Evolutionary conservation across 2,888 invertebrate genomes (phyloP).

Genomic region (Onchidella celtica): DNA sequence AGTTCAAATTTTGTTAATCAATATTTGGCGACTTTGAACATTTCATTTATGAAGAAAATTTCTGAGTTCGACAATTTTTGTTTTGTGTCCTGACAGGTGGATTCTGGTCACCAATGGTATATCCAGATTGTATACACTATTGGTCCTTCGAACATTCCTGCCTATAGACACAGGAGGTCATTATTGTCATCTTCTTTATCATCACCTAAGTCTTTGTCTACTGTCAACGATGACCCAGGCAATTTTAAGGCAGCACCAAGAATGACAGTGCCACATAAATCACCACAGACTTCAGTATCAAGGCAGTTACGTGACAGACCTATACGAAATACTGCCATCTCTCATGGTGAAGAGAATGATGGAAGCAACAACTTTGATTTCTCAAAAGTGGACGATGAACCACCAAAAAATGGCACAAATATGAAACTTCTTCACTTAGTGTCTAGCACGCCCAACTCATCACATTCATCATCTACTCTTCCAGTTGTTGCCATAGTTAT

Average conservation of each 20-base stretch:
- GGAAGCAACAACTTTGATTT: background rate
- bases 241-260: background rate
- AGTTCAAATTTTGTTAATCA: no score
- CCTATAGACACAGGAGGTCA: background rate
- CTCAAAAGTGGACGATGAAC: background rate
- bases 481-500: slow-evolving; percentile 36
- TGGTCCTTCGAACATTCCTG: slow-evolving; percentile 62
- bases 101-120: slow-evolving; percentile 80
- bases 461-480: background rate
- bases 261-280: no score
- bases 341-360: background rate
- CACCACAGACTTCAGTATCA: background rate
- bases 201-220: background rate
- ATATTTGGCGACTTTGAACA: no score
- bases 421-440: slow-evolving; percentile 55
- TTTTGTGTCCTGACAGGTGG: slow-evolving; percentile 69
- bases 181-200: background rate
- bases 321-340: background rate
- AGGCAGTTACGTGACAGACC: background rate
- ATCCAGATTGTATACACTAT: slow-evolving; percentile 79
- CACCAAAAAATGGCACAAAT: slow-evolving; percentile 69
- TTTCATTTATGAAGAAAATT: no score
- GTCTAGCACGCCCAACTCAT: background rate
- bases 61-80: no score
- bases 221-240: background rate